Evolutionary conservation across 2,113 vertebrate genomes (phyloP).

Genomic region (Atrichornis clamosus): DNA sequence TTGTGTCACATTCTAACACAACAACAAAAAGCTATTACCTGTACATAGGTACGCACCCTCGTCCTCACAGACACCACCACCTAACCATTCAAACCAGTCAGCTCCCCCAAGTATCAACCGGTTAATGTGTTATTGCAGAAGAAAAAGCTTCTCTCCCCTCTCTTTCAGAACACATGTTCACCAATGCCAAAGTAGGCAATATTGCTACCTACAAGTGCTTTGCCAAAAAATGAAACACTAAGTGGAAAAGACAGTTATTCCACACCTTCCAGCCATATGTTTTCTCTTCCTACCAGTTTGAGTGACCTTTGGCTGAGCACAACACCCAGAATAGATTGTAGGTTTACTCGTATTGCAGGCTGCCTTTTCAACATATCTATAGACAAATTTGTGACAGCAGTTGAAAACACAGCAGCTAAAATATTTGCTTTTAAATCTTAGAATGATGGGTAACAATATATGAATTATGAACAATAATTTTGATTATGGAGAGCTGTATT

Average conservation of each 20-base stretch:
- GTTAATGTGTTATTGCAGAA: background rate
- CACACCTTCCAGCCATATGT: background rate
- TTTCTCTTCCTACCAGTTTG: background rate
- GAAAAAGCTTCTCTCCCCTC: background rate
- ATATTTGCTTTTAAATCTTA: background rate
- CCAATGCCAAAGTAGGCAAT: background rate
- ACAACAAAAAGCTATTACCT: background rate
- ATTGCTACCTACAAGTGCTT: background rate
- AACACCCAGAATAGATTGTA: background rate
- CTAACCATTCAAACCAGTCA: background rate
- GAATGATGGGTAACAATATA: background rate
- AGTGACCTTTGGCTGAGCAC: background rate
- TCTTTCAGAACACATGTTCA: background rate
- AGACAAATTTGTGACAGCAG: background rate
- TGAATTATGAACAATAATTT: background rate
- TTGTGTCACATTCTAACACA: background rate
- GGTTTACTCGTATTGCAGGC: background rate
- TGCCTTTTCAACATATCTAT: background rate
- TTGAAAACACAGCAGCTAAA: background rate
- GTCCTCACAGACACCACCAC: background rate
- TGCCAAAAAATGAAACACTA: background rate
- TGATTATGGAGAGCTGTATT: background rate
- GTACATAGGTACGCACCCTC: no score
- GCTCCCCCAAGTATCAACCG: background rate
- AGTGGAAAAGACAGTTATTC: background rate